Evolutionary conservation across 1,140 invertebrate genomes (phyloP).

Genomic region (Archivesica marissinica): DNA sequence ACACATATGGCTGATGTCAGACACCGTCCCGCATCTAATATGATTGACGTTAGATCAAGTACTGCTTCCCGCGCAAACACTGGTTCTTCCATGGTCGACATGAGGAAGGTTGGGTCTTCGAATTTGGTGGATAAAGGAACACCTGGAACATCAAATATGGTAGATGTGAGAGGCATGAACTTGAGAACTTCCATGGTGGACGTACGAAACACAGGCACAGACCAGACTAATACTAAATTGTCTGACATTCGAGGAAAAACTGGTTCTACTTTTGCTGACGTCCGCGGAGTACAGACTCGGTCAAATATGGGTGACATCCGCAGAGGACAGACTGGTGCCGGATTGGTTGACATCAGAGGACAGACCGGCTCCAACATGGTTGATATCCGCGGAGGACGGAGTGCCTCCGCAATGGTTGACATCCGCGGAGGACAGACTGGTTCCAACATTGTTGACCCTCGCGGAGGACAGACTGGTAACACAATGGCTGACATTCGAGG

Average conservation of each 20-base stretch:
- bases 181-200: constrained; percentile 9
- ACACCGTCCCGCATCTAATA: background rate
- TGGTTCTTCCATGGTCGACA: background rate
- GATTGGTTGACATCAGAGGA: constrained; percentile 24
- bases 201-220: constrained; percentile 1
- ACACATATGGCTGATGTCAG: constrained; percentile 10
- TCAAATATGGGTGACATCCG: constrained; percentile 17
- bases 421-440: background rate
- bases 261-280: background rate
- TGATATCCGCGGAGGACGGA: constrained; percentile 1
- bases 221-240: background rate
- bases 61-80: background rate
- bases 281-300: background rate
- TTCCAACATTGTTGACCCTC: background rate
- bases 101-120: background rate
- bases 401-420: background rate
- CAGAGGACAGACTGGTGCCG: background rate
- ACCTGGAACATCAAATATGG: constrained; percentile 19
- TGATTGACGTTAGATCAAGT: background rate
- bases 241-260: background rate
- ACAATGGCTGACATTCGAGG: constrained; percentile 16
- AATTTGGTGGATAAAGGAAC: constrained; percentile 26
- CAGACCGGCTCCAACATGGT: background rate
- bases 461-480: background rate
- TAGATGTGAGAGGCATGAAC: constrained; percentile 27